phyloP scores from a whole-genome alignment of 2,888 invertebrate species.

The Cepaea hortensis region DNA sequence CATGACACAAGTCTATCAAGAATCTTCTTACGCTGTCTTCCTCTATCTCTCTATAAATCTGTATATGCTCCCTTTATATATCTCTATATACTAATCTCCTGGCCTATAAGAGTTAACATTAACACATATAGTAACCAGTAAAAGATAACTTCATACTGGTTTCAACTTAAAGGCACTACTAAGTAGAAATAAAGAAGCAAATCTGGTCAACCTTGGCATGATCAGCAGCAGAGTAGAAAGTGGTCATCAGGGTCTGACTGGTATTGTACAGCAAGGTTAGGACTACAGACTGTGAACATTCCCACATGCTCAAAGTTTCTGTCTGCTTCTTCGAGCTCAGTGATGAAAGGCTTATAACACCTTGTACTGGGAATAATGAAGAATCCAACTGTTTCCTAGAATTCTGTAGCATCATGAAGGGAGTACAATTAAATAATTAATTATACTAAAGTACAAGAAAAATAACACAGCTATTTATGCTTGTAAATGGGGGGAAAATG shows the following conservation, averaged over 20 bases:
- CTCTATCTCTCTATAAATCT: neutral
- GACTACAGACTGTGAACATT: slow-evolving; percentile 5
- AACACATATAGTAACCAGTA: neutral
- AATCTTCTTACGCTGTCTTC: too few species aligned
- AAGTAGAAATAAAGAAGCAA: neutral
- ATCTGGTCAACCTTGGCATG: slow-evolving; percentile 22
- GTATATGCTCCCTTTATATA: neutral
- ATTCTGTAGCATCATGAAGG: neutral
- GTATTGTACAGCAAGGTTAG: slow-evolving; percentile 22
- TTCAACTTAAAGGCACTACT: neutral
- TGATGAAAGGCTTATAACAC: slow-evolving; percentile 10
- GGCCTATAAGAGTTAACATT: too few species aligned
- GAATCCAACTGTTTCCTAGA: neutral
- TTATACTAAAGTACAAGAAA: too few species aligned
- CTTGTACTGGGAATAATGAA: neutral
- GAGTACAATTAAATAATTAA: too few species aligned
- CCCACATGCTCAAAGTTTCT: neutral
- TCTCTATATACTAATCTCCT: too few species aligned
- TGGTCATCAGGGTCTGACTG: neutral
- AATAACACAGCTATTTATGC: too few species aligned
- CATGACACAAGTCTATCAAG: too few species aligned
- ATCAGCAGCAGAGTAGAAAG: slow-evolving; percentile 32
- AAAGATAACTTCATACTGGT: neutral
- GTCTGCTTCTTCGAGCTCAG: neutral
- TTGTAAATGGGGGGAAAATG: too few species aligned